Base-by-base conservation (phyloP, 1,140 invertebrate genomes). In the Drosophila ohnishii region DNA sequence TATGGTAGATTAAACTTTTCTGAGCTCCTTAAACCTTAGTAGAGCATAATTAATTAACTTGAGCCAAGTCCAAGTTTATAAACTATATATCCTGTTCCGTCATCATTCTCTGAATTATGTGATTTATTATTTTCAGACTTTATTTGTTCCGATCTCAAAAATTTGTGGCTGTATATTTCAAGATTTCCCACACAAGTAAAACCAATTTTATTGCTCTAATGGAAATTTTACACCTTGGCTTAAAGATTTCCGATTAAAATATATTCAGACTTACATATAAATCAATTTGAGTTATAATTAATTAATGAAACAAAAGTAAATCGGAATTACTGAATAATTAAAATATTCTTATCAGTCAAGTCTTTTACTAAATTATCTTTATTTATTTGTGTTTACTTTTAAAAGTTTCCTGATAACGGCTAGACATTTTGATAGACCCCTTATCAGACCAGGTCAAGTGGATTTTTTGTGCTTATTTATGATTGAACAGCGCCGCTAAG, bases 121-220 rank as follows among this genome's bases (percentile, higher is more conserved):
- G 11, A 28, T 67, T 30, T 44, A 37, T 30, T 44, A 37, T 66
- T 16, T 30, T 30, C 13, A 9, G 2, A 11, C 42, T 48, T 32
- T 40, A 30, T 34, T 28, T 32, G 13, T 30, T 51, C 30, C 40
- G n/a, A 35, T 44, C 16, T 5, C 35, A 28, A 32, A 50, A 25
- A 37, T 25, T 44, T 14, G 11, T 19, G 4, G 35, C 19, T 34
- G 11, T 9, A n/a, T 25, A 42, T 64, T 50, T 70, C 28, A 39
- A 50, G 64, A 57, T 71, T 57, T 71, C 64, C 61, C 65, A 69
- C 65, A 35, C 65, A 66, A 51, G 48, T 42, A 19, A 51, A 25
- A 11, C 25, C 30, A 2, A 9, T 14, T 65, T 10, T 64, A 16
- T 39, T 32, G 42, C 60, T 10, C 28, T 1, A 16, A 40, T 11